These are phyloP conservation scores for Hipparchia semele DNA, from an alignment of 2,888 invertebrate genomes.

Conservation along the genomic window DNA sequence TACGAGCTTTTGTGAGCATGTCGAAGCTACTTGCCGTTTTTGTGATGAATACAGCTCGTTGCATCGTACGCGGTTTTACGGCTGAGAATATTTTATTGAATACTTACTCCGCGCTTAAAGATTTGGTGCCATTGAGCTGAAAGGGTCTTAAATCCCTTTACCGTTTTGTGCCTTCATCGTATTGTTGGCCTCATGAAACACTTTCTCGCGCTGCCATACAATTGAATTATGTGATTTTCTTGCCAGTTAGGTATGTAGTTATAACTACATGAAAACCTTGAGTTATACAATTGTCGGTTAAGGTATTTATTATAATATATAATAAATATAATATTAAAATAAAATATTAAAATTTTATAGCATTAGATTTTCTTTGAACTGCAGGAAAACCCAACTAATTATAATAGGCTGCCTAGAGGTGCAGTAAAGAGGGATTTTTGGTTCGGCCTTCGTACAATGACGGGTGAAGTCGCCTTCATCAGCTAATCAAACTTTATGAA, in stretches of 20 bases:
- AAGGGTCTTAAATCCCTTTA: constrained; percentile 55
- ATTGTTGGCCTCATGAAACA: constrained; percentile 61
- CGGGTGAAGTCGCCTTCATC: too few species aligned
- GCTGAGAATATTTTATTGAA: constrained; percentile 75
- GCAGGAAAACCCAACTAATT: too few species aligned
- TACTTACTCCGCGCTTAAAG: constrained; percentile 64
- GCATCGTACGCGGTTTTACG: constrained; percentile 63
- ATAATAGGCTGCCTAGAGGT: too few species aligned
- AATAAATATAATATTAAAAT: too few species aligned
- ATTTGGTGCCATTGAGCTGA: constrained; percentile 53
- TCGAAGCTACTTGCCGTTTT: constrained; percentile 78
- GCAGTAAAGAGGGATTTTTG: too few species aligned
- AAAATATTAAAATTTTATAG: too few species aligned
- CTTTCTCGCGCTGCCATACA: constrained; percentile 43
- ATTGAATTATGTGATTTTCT: constrained; percentile 34
- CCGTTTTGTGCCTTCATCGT: constrained; percentile 56
- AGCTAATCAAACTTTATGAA: too few species aligned
- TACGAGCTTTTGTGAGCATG: constrained; percentile 82
- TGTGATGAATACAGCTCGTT: constrained; percentile 70
- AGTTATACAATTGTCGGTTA: too few species aligned
- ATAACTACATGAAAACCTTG: neutral
- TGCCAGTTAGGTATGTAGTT: neutral
- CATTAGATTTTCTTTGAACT: too few species aligned
- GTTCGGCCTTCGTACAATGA: too few species aligned
- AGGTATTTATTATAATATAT: too few species aligned